Conservation (phyloP, 1,140 invertebrate species). For the Phthorimaea operculella region DNA sequence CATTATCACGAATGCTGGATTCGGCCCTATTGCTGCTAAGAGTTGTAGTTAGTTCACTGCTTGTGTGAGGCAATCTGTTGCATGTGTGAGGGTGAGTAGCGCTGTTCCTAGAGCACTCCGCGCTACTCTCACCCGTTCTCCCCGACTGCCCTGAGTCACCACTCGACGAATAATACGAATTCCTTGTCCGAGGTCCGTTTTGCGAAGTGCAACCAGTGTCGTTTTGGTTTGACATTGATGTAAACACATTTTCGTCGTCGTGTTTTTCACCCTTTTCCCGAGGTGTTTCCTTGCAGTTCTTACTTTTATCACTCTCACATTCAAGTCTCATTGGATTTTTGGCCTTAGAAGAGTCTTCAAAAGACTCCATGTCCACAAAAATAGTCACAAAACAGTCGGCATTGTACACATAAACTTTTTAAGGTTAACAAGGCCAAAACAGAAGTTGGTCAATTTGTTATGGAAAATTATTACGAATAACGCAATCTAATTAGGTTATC, state of each 20-base stretch:
- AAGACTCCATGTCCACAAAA: slow-evolving; percentile 50
- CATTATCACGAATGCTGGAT: slow-evolving; percentile 28
- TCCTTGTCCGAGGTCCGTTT: slow-evolving; percentile 32
- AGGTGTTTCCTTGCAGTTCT: slow-evolving; percentile 25
- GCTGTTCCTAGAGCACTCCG: slow-evolving; percentile 18
- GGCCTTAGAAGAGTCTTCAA: slow-evolving; percentile 24
- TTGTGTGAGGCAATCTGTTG: slow-evolving; percentile 25
- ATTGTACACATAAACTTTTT: slow-evolving; percentile 46
- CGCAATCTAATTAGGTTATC: neutral
- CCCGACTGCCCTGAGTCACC: slow-evolving; percentile 25
- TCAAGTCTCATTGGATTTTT: slow-evolving; percentile 2
- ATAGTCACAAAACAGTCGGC: slow-evolving; percentile 40
- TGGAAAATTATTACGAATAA: neutral
- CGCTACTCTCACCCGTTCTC: slow-evolving; percentile 13
- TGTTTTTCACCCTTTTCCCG: slow-evolving; percentile 32
- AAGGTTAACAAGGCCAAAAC: slow-evolving; percentile 38
- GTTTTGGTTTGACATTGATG: slow-evolving; percentile 40
- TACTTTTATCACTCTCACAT: slow-evolving; percentile 25
- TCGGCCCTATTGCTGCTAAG: slow-evolving; percentile 29
- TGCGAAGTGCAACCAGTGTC: slow-evolving; percentile 30
- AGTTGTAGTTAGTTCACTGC: slow-evolving; percentile 7
- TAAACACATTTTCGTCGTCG: slow-evolving; percentile 45
- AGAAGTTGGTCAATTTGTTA: neutral
- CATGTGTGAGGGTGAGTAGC: slow-evolving; percentile 22
- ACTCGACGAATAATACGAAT: slow-evolving; percentile 19